A percentile compares a stretch with the other conserved stretches of the same genome.
Evolutionary conservation across 2,888 invertebrate genomes (phyloP).

Genomic region (Oxytorus armatus): DNA sequence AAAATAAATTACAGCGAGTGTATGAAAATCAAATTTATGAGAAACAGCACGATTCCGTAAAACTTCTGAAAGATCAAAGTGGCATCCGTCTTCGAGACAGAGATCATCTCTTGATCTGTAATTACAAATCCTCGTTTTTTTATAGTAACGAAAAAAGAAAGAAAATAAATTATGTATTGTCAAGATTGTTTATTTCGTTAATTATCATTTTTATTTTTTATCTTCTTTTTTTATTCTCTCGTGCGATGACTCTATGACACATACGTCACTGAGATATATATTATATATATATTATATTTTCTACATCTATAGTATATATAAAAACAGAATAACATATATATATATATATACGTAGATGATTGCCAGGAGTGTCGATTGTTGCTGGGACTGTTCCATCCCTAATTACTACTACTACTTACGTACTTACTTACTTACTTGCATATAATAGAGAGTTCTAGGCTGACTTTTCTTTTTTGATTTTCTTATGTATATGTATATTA

Average conservation of each 20-base stretch:
- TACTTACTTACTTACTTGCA: constrained; percentile 32
- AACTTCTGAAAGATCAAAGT: background rate
- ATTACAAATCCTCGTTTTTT: constrained; percentile 5
- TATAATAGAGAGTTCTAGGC: constrained; percentile 57
- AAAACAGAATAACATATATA: constrained; percentile 30
- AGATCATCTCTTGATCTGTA: background rate
- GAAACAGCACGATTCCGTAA: no score
- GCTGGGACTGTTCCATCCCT: constrained; percentile 59
- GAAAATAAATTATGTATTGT: background rate
- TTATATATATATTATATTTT: constrained; percentile 7
- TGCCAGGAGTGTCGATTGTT: constrained; percentile 58
- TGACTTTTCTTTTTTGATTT: constrained; percentile 34
- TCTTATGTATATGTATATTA: no score
- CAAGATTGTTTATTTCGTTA: constrained; percentile 8
- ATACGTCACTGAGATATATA: constrained; percentile 40
- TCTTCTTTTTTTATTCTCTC: constrained; percentile 28
- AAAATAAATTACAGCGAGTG: no score
- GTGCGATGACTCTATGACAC: constrained; percentile 58
- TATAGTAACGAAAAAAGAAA: constrained; percentile 2
- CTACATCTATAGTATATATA: constrained; percentile 23
- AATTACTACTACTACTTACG: constrained; percentile 41
- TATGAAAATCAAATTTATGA: no score
- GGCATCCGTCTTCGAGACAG: constrained; percentile 7
- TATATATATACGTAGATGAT: constrained; percentile 57
- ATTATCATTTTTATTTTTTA: constrained; percentile 23